Percentiles rank a stretch among this genome's conserved stretches.
phyloP scores from a whole-genome alignment of 2,113 vertebrate species.

The Euleptes europaea region DNA sequence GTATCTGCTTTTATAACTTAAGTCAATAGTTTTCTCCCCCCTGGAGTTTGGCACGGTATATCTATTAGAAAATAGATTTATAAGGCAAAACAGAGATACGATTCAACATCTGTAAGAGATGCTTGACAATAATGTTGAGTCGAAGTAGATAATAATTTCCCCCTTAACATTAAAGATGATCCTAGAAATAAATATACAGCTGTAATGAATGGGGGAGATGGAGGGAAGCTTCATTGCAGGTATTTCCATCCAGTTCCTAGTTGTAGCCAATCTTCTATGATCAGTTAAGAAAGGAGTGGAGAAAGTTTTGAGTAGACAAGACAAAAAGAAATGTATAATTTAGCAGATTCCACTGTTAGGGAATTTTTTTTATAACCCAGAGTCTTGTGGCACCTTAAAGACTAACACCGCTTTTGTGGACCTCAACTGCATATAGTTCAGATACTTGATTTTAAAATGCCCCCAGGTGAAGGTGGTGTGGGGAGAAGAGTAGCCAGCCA shows the following conservation, averaged over 20 bases:
- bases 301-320: neutral
- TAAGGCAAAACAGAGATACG: too few relatives aligned
- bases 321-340: neutral
- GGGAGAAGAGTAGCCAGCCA: too few relatives aligned
- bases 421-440: too few relatives aligned
- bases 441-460: too few relatives aligned
- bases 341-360: neutral
- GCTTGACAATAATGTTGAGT: neutral
- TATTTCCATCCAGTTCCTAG: neutral
- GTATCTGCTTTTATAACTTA: too few relatives aligned
- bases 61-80: neutral
- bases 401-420: too few relatives aligned
- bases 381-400: too few relatives aligned
- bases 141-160: neutral
- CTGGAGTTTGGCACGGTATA: neutral
- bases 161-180: neutral
- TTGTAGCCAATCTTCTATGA: neutral
- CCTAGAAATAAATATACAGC: too few relatives aligned
- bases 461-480: too few relatives aligned
- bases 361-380: too few relatives aligned
- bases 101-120: too few relatives aligned
- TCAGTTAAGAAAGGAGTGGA: neutral
- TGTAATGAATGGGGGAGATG: neutral
- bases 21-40: too few relatives aligned
- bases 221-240: neutral